Percentiles rank a stretch among this genome's conserved stretches.
These are phyloP conservation scores for Xiphophorus maculatus DNA, from an alignment of 2,113 vertebrate species.

Conservation along the genomic window DNA sequence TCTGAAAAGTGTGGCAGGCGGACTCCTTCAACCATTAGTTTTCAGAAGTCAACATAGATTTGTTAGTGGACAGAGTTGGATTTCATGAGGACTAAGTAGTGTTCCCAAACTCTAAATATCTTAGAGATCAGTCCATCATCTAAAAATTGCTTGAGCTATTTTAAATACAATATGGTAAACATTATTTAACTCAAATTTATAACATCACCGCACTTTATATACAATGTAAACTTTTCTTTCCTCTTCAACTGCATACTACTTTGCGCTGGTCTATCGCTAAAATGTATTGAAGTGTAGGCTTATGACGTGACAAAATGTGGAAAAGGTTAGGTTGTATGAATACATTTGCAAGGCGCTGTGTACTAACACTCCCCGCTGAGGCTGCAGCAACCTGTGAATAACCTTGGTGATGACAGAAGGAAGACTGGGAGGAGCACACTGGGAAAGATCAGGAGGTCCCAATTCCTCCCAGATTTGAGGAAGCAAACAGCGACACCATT, in stretches of 20 bases:
- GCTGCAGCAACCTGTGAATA: conserved; percentile 68
- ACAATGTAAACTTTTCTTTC: too few relatives aligned
- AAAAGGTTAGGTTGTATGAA: background rate
- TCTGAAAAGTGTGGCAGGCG: too few relatives aligned
- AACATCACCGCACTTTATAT: too few relatives aligned
- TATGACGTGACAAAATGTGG: background rate
- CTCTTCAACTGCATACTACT: too few relatives aligned
- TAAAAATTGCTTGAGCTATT: background rate
- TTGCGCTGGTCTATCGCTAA: background rate
- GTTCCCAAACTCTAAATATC: too few relatives aligned
- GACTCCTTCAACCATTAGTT: too few relatives aligned
- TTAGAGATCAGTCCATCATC: too few relatives aligned
- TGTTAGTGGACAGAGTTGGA: too few relatives aligned
- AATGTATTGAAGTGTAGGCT: background rate
- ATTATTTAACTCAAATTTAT: too few relatives aligned
- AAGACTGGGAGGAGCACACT: conserved; percentile 63
- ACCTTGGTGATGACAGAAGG: conserved; percentile 66
- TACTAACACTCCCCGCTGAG: conserved; percentile 1
- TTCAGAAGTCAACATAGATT: too few relatives aligned
- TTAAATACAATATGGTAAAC: background rate
- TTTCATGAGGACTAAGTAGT: too few relatives aligned
- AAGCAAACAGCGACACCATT: conserved; percentile 67
- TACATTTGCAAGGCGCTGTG: background rate
- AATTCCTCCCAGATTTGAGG: conserved; percentile 65
- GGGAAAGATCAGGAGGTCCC: conserved; percentile 76